Conservation (phyloP, 2,888 invertebrate species). For the Dryomyza anilis region DNA sequence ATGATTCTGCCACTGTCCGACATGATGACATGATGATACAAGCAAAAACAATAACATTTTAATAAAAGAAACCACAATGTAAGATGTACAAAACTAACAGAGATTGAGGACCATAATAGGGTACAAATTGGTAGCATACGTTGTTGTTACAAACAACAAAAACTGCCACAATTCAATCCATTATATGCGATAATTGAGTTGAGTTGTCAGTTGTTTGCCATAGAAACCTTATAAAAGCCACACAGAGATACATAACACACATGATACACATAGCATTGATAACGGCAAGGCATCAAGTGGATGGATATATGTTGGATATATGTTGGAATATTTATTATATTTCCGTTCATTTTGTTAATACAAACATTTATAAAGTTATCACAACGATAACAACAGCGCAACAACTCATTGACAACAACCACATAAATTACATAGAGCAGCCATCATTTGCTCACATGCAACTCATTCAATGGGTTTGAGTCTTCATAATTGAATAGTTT, state of each 20-base stretch:
- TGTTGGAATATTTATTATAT: background rate
- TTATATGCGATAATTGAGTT: slow-evolving; percentile 38
- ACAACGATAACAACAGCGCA: background rate
- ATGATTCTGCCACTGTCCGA: background rate
- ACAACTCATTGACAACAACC: too few relatives aligned
- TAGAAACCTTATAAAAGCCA: background rate
- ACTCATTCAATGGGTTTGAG: too few relatives aligned
- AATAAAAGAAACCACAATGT: slow-evolving; percentile 32
- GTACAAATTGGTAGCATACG: slow-evolving; percentile 1
- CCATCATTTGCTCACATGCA: too few relatives aligned
- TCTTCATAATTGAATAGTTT: too few relatives aligned
- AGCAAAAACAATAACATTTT: slow-evolving; percentile 37
- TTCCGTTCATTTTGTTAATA: background rate
- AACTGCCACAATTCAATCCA: slow-evolving; percentile 34
- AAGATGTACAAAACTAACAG: slow-evolving; percentile 40
- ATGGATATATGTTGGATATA: too few relatives aligned
- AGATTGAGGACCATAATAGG: slow-evolving; percentile 25
- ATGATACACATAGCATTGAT: background rate
- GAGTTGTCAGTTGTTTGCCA: slow-evolving; percentile 31
- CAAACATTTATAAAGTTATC: background rate
- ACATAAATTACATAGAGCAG: too few relatives aligned
- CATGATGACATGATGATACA: background rate
- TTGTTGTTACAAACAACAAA: slow-evolving; percentile 20
- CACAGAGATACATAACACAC: background rate
- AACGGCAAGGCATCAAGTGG: too few relatives aligned